Conservation (phyloP, 2,888 invertebrate genomes). For the Myopa tessellatipennis region DNA sequence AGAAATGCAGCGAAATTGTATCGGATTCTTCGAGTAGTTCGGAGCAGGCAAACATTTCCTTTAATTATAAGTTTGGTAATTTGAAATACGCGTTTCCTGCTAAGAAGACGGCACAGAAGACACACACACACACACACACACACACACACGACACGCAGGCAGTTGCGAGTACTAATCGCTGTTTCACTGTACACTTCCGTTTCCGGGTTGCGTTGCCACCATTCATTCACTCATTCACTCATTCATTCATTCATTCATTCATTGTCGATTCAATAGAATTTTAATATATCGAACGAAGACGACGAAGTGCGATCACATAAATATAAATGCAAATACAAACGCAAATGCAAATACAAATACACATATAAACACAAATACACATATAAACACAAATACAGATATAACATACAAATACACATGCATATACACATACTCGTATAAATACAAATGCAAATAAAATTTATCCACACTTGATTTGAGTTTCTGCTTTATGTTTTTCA, state of each 20-base stretch:
- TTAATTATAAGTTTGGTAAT: neutral
- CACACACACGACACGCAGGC: too few relatives aligned
- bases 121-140: neutral
- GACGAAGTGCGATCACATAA: conserved; percentile 1
- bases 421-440: neutral
- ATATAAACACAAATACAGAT: neutral
- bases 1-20: too few relatives aligned
- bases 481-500: neutral
- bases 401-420: neutral
- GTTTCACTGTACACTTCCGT: neutral
- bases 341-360: neutral
- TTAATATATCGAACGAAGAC: conserved; percentile 26
- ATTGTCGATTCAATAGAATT: conserved; percentile 36
- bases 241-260: neutral
- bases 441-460: conserved; percentile 18
- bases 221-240: neutral
- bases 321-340: neutral
- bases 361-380: neutral
- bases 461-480: conserved; percentile 20
- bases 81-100: neutral
- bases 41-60: too few relatives aligned
- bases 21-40: too few relatives aligned
- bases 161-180: neutral
- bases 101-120: neutral
- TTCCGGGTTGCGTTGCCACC: neutral